Evolutionary conservation across 64 coral and sea anemone species (phyloP).

Genomic region (Anthopleura sola): DNA sequence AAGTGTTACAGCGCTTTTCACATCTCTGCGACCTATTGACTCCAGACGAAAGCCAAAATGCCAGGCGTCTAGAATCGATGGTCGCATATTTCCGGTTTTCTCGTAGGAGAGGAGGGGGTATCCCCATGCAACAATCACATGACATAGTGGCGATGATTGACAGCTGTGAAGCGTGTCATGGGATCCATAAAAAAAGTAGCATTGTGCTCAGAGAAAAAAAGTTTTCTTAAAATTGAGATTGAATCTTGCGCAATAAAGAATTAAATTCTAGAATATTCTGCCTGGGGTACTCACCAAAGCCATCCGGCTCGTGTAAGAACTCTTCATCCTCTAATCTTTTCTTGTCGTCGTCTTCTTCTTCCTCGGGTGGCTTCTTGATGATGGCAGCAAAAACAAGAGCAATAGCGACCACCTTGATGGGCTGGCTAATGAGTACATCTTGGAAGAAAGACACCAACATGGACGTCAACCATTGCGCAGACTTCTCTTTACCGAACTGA

Average conservation of each 20-base stretch:
- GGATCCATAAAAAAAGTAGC: background rate
- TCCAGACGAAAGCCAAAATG: no score
- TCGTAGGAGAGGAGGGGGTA: no score
- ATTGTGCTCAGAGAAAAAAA: background rate
- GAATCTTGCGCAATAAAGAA: no score
- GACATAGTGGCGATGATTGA: no score
- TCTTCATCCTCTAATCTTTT: slow-evolving; percentile 89
- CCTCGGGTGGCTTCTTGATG: slow-evolving; percentile 82
- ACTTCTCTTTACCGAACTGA: slow-evolving; percentile 93
- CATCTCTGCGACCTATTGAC: no score
- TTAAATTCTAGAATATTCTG: no score
- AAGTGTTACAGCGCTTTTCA: no score
- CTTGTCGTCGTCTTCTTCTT: slow-evolving; percentile 80
- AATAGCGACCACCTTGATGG: slow-evolving; percentile 69
- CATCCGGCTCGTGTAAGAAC: slow-evolving; percentile 58
- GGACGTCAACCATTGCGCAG: slow-evolving; percentile 83
- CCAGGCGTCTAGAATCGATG: no score
- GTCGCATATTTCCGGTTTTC: no score
- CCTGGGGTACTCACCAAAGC: slow-evolving; percentile 20
- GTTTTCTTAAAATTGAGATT: no score
- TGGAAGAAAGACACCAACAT: slow-evolving; percentile 95
- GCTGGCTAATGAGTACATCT: slow-evolving; percentile 86
- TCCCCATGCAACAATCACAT: no score
- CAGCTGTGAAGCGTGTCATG: no score
- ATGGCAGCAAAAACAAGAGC: slow-evolving; percentile 78